A percentile compares a stretch with the other conserved stretches of the same genome.
These are phyloP conservation scores for Coremacera marginata DNA, from an alignment of 2,888 invertebrate species.

Conservation along the genomic window DNA sequence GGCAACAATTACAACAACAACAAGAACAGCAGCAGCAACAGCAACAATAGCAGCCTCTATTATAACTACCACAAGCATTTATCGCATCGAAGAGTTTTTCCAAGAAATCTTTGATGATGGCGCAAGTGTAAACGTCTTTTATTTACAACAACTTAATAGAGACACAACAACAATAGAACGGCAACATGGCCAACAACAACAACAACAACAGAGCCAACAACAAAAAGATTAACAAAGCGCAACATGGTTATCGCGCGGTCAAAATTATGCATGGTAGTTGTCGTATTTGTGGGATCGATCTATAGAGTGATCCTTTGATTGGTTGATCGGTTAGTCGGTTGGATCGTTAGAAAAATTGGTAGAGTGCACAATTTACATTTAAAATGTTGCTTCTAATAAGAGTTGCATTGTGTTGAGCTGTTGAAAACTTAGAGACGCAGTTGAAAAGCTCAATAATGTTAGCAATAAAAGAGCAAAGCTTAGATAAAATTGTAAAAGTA, in stretches of 20 bases:
- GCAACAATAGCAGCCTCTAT: conserved; percentile 11
- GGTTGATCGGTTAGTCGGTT: not conserved
- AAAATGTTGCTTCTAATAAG: not conserved
- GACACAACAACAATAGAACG: not conserved
- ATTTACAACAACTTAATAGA: conserved; percentile 16
- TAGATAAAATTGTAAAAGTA: too few species aligned
- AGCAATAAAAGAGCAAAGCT: too few species aligned
- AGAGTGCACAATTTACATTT: not conserved
- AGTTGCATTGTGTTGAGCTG: not conserved
- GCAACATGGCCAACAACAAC: not conserved
- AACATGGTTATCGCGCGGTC: not conserved
- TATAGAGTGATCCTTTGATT: not conserved
- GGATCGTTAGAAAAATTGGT: not conserved
- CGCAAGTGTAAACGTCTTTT: conserved; percentile 33
- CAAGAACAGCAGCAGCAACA: too few species aligned
- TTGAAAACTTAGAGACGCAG: too few species aligned
- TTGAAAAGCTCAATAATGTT: too few species aligned
- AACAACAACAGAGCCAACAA: not conserved
- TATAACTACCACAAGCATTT: conserved; percentile 18
- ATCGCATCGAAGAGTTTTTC: conserved; percentile 31
- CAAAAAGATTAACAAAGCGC: not conserved
- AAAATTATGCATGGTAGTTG: conserved; percentile 10
- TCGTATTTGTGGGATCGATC: not conserved
- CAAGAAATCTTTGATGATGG: conserved; percentile 37
- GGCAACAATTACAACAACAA: conserved; percentile 28